These are phyloP conservation scores for Aphidius colemani DNA, from an alignment of 2,888 invertebrate species.

Conservation along the genomic window DNA sequence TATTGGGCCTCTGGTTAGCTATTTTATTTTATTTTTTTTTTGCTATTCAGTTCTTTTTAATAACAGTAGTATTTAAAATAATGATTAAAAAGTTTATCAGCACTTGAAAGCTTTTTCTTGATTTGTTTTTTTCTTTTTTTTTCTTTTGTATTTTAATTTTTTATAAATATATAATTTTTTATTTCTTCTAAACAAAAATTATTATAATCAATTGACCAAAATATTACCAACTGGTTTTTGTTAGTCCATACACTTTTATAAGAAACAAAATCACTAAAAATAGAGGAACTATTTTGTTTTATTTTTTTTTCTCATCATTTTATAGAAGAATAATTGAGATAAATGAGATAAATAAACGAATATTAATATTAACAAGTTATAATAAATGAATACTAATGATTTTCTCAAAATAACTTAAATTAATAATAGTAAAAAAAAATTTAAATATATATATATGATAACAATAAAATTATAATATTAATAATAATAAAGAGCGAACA, in stretches of 20 bases:
- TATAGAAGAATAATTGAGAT: not conserved
- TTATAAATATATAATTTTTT: conserved; percentile 17
- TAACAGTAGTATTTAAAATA: not conserved
- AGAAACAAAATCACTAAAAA: too few species aligned
- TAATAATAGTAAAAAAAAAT: not conserved
- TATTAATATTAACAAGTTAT: not conserved
- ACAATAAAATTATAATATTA: conserved; percentile 7
- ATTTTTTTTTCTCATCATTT: not conserved
- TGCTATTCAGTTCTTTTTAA: not conserved
- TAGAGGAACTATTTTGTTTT: not conserved
- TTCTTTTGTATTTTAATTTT: not conserved
- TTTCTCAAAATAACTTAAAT: conserved; percentile 12
- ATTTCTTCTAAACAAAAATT: not conserved
- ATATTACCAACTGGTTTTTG: too few species aligned
- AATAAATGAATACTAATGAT: not conserved
- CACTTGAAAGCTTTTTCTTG: not conserved
- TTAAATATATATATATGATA: conserved; percentile 8
- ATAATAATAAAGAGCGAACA: conserved; percentile 22
- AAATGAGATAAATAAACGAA: too few species aligned
- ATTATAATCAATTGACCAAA: too few species aligned
- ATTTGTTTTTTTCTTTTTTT: not conserved
- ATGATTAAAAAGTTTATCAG: not conserved
- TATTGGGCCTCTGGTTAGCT: not conserved
- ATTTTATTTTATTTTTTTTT: not conserved
- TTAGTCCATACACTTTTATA: too few species aligned